These are phyloP conservation scores for Anseranas semipalmata DNA, from an alignment of 2,113 vertebrate species.

Conservation along the genomic window DNA sequence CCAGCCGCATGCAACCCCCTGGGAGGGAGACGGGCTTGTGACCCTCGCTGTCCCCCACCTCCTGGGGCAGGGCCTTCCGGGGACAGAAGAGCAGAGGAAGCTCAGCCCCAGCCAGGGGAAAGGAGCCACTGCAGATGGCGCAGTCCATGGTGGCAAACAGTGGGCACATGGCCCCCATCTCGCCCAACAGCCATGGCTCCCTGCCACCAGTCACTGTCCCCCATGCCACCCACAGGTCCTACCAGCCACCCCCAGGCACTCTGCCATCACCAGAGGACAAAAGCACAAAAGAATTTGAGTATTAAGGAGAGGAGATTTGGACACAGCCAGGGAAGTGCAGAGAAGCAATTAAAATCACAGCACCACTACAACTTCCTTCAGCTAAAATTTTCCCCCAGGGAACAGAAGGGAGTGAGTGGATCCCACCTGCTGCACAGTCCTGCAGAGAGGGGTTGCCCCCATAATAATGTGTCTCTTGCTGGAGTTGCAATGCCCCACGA, in stretches of 20 bases:
- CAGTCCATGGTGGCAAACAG: neutral
- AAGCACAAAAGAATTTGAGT: neutral
- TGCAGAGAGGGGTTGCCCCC: neutral
- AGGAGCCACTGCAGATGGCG: neutral
- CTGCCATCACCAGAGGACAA: neutral
- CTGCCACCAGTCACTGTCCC: rapidly evolving
- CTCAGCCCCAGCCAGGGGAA: neutral
- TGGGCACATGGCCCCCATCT: neutral
- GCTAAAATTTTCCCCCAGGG: neutral
- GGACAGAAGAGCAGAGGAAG: neutral
- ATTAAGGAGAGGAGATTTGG: neutral
- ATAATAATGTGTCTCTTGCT: rapidly evolving
- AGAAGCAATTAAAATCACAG: neutral
- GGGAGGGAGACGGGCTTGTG: neutral
- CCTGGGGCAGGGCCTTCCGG: neutral
- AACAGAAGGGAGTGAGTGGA: rapidly evolving
- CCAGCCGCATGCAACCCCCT: neutral
- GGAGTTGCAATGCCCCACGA: rapidly evolving
- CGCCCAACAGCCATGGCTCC: no score
- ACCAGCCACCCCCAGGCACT: rapidly evolving
- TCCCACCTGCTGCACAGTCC: neutral
- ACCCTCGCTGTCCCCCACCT: rapidly evolving
- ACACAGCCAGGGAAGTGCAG: neutral
- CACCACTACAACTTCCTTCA: neutral
- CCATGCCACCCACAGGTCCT: rapidly evolving